Base-by-base conservation (phyloP, 2,113 vertebrate species). In the Gambusia affinis region DNA sequence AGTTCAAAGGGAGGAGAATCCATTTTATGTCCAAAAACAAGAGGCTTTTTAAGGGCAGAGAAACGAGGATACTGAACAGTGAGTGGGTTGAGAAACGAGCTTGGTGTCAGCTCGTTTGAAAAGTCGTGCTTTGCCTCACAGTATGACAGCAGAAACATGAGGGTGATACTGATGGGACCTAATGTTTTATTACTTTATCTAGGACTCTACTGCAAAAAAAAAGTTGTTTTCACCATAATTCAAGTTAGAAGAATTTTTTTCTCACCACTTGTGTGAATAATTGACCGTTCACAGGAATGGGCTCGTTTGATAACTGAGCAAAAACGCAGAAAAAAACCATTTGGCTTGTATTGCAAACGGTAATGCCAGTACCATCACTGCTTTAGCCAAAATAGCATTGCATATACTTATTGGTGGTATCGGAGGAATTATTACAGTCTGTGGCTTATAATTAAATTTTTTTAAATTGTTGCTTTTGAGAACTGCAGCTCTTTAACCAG, bases 1-100 rank as follows among this genome's bases (percentile, higher is more conserved):
- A 65, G 75, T 84, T 86, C 81, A 87, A 87, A 90, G 87, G 17
- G 12, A 66, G 67, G 37, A 62, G 68, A 84, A 72, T 83, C 70
- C 39, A 54, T 72, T 84, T 79, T 57, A 80, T 66, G 72, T 81
- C 70, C 35, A 28, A 74, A 85, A 86, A 89, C 69, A 62, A 82
- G 65, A 24, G 12, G 61, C 69, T 82, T 80, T 24, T 57, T 83
- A 83, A 82, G 72, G 79, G 74, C 14, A 27, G 35, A 54, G 71
- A 39, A 76, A 74, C 0, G 70, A 85, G 75, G 76, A 85, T 80
- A 73, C 63, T 30, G 51, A 73, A 31, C 70, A 80, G 72, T 0
- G 63, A 83, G 72, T 81, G 85, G 81, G 72, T 70, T 67, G 71
- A 78, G 64, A 84, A 80, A 80, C 11, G 76, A 85, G 76, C 64